phyloP scores from a whole-genome alignment of 2,888 invertebrate species.

The Mellilla xanthometata region DNA sequence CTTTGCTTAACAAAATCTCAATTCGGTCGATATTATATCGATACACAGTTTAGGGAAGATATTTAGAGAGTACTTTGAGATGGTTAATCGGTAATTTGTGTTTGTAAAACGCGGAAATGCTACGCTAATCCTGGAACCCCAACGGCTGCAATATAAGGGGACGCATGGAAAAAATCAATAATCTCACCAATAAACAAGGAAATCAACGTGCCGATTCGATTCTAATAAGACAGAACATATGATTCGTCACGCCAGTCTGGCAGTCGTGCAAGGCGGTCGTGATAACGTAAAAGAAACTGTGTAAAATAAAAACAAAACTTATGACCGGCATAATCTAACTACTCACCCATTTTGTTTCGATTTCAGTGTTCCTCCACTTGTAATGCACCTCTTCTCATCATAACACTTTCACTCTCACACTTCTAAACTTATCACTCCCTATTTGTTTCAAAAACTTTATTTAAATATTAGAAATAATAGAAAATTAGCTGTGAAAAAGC shows the following conservation, averaged over 20 bases:
- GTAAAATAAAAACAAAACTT: slow-evolving; percentile 38
- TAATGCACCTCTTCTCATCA: slow-evolving; percentile 49
- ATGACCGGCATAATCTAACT: slow-evolving; percentile 68
- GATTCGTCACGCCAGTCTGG: slow-evolving; percentile 1
- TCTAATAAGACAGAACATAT: slow-evolving; percentile 38
- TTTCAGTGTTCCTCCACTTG: slow-evolving; percentile 37
- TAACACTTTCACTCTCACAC: slow-evolving; percentile 57
- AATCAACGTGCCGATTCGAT: slow-evolving; percentile 26
- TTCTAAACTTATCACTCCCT: slow-evolving; percentile 34
- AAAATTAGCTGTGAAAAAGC: not conserved
- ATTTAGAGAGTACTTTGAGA: not conserved
- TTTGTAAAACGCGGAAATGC: not conserved
- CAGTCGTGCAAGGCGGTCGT: slow-evolving; percentile 8
- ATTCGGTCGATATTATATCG: no score
- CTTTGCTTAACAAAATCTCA: no score
- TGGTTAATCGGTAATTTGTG: not conserved
- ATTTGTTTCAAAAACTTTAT: slow-evolving; percentile 1
- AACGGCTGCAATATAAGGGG: slow-evolving; percentile 27
- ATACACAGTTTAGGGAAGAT: no score
- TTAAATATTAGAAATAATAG: not conserved
- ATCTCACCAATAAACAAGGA: slow-evolving; percentile 54
- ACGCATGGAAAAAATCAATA: slow-evolving; percentile 75
- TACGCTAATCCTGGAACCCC: slow-evolving; percentile 19
- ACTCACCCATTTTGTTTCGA: slow-evolving; percentile 72
- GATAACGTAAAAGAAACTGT: slow-evolving; percentile 1